These are phyloP conservation scores for Scatophagus argus DNA, from an alignment of 2,113 vertebrate genomes.

Conservation along the genomic window DNA sequence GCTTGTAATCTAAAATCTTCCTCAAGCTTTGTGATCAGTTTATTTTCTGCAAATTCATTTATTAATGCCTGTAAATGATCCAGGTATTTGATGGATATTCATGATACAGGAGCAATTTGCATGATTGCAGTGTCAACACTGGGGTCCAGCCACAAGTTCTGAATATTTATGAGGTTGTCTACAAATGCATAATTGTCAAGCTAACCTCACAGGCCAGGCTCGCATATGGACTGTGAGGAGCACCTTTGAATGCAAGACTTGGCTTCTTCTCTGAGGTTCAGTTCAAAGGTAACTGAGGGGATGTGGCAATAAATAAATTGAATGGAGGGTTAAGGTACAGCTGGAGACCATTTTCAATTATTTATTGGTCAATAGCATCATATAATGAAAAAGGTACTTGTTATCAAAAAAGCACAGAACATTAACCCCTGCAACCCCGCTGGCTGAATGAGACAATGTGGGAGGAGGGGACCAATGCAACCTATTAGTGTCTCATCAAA, in stretches of 20 bases:
- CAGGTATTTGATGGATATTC: slow-evolving; percentile 39
- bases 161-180: slow-evolving; percentile 66
- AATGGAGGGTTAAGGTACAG: slow-evolving; percentile 12
- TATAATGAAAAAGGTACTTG: slow-evolving; percentile 37
- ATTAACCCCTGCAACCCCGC: neutral
- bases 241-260: slow-evolving; percentile 21
- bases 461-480: neutral
- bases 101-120: slow-evolving; percentile 40
- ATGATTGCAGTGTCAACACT: slow-evolving; percentile 60
- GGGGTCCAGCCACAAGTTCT: slow-evolving; percentile 14
- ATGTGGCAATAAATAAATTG: slow-evolving; percentile 38
- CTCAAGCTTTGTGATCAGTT: neutral
- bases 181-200: slow-evolving; percentile 46
- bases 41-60: slow-evolving; percentile 1
- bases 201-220: neutral
- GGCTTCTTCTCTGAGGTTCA: slow-evolving; percentile 15
- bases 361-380: slow-evolving; percentile 42
- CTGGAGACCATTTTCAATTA: slow-evolving; percentile 42
- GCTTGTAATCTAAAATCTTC: slow-evolving; percentile 7
- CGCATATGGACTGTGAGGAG: neutral
- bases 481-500: neutral
- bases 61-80: slow-evolving; percentile 25
- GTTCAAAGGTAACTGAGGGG: slow-evolving; percentile 34
- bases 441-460: slow-evolving; percentile 20
- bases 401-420: slow-evolving; percentile 24